These are phyloP conservation scores for Reticulitermes lucifugus DNA, from an alignment of 2,888 invertebrate genomes.

Conservation along the genomic window DNA sequence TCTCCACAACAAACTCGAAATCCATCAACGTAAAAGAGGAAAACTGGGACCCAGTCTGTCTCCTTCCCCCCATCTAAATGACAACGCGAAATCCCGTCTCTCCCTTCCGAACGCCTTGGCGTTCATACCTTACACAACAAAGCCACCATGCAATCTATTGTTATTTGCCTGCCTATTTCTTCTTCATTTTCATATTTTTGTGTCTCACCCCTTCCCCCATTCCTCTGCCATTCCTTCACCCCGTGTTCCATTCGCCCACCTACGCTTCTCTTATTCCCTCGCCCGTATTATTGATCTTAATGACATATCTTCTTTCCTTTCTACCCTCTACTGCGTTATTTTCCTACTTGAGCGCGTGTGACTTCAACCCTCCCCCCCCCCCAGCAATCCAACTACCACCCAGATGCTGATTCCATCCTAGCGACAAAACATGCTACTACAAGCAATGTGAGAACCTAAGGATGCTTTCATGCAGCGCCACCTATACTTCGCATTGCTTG, in stretches of 20 bases:
- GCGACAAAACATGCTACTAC: neutral
- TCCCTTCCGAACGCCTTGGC: neutral
- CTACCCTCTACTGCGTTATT: neutral
- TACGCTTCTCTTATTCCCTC: constrained; percentile 34
- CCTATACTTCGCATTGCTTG: neutral
- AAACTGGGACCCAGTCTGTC: neutral
- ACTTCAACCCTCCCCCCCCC: neutral
- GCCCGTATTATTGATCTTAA: constrained; percentile 47
- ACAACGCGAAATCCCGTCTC: neutral
- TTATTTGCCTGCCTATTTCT: constrained; percentile 36
- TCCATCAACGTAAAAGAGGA: constrained; percentile 32
- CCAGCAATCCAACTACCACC: constrained; percentile 3
- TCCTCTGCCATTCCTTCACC: constrained; percentile 1
- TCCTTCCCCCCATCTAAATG: neutral
- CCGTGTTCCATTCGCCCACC: neutral
- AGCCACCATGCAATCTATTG: constrained; percentile 42
- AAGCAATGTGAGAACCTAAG: neutral
- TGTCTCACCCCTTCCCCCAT: neutral
- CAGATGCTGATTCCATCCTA: neutral
- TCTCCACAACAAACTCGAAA: constrained; percentile 38
- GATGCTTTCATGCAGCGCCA: neutral
- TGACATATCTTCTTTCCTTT: constrained; percentile 45
- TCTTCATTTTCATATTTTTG: constrained; percentile 39
- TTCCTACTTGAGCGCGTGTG: constrained; percentile 38
- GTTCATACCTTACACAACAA: constrained; percentile 45